Base-by-base conservation (phyloP, 1,140 invertebrate species). In the Psilanteris sp. region DNA sequence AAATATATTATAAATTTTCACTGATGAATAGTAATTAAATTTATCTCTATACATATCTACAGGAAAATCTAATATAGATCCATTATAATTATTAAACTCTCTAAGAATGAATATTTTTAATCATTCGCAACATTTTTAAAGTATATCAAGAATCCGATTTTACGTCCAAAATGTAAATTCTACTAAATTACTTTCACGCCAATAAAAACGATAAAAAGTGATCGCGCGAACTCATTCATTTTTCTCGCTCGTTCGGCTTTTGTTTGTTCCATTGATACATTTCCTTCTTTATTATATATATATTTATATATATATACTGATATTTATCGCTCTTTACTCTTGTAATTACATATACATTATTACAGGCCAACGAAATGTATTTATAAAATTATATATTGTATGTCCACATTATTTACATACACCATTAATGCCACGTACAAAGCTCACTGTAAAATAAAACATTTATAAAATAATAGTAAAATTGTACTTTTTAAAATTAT, bases 21-120 rank as follows among this genome's bases (percentile, higher is more conserved):
- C 78, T 85, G 82, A 80, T 73, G 78, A 79, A 81, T 85, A 81
- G 72, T 82, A 81, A 83, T 79, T 61, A 78, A 74, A 66, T 73
- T 79, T 66, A 83, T 84, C 70, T 87, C 83, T 87, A 87, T 87
- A 86, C 85, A 88, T 87, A 88, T 88, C 85, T 88, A 88, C 83
- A 88, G 81, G 79, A 81, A 85, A 86, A 81, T 81, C 81, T 85
- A 85, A 85, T 84, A 86, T 85, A 88, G 83, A 85, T 85, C 79
- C 84, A 83, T 86, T 81, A 83, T 81, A 71, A 77, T 84, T 87
- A 79, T 87, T 87, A 86, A 87, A 88, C 84, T 87, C 82, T 87
- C 83, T 87, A 88, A 83, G 75, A 85, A 84, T 86, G 79, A 85
- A 85, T 86, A 83, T 82, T 77, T 81, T 82, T 73, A 78, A 77